Base-by-base conservation (phyloP, 2,797 vertebrate genomes). In the Acanthopagrus latus region DNA sequence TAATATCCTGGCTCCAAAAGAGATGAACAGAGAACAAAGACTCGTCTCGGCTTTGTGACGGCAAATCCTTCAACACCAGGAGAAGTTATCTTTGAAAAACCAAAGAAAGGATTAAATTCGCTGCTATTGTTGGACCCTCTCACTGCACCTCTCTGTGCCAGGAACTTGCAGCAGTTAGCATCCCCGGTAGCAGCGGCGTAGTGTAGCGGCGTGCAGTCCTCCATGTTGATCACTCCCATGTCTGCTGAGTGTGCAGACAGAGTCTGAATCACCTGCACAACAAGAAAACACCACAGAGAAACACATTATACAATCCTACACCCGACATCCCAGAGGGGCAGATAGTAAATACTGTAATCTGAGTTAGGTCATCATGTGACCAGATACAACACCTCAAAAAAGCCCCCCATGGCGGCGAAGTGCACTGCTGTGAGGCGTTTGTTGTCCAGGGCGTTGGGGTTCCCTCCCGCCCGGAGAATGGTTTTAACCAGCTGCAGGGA, bases 401-500 rank as follows among this genome's bases (percentile, higher is more conserved):
- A 97, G 70, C 97, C 97, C 65, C 95, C 96, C 95, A 95, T 96
- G 75, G 98, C 97, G 2, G 98, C 97, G 3, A 97, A 97, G 91
- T 99, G 98, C 2, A 95, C 94, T 2, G 96, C 97, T 0, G 93
- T 90, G 81, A 93, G 89, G 72, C 94, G 91, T 3, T 96, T 93
- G 0, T 81, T 87, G 90, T 99, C 97, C 78, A 95, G 78, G 0
- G 90, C 27, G 21, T 96, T 97, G 41, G 96, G 96, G 14, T 97
- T 84, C 1, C 91, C 97, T 29, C 96, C 97, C 86, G 80, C 95
- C 83, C 86, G 95, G 3, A 99, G 93, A 56, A 99, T 95, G 13
- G 64, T 93, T 69, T 92, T 94, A 5, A 97, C 96, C 1, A 99
- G 79, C 23, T 93, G 94, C 10, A 95, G 4, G 2, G 84, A 94